Evolutionary conservation across 2,113 vertebrate genomes (phyloP).

Genomic region (Arizona elegans): DNA sequence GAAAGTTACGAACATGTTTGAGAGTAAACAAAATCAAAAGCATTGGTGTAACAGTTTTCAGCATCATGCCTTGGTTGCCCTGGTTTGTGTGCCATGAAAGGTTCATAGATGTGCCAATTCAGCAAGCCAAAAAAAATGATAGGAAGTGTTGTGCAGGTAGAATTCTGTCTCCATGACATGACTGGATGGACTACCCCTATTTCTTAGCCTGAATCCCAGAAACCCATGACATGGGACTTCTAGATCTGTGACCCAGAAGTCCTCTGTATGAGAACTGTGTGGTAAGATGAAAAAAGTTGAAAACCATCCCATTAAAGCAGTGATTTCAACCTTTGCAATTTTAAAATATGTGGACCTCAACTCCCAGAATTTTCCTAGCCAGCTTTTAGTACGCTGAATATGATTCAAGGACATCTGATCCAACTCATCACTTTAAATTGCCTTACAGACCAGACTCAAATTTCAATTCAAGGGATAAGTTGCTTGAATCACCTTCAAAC

Average conservation of each 20-base stretch:
- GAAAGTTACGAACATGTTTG: not conserved
- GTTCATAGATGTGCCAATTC: not conserved
- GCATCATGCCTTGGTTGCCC: not conserved
- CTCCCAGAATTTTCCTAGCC: too few species aligned
- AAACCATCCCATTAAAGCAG: not conserved
- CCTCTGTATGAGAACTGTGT: not conserved
- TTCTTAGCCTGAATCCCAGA: not conserved
- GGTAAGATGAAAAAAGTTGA: not conserved
- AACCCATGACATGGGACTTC: not conserved
- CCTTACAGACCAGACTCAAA: not conserved
- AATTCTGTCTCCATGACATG: not conserved
- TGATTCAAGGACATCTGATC: not conserved
- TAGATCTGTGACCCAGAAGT: not conserved
- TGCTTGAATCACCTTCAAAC: not conserved
- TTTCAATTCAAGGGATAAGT: not conserved
- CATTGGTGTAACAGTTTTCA: not conserved
- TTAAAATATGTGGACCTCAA: too few species aligned
- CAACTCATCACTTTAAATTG: not conserved
- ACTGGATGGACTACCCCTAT: not conserved
- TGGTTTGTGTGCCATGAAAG: not conserved
- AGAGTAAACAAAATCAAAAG: not conserved
- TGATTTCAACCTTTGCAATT: too few species aligned
- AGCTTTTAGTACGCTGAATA: not conserved
- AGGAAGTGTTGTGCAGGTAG: not conserved
- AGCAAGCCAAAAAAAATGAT: not conserved